phyloP scores from a whole-genome alignment of 2,113 vertebrate genomes.

The Platycercus adscitus region DNA sequence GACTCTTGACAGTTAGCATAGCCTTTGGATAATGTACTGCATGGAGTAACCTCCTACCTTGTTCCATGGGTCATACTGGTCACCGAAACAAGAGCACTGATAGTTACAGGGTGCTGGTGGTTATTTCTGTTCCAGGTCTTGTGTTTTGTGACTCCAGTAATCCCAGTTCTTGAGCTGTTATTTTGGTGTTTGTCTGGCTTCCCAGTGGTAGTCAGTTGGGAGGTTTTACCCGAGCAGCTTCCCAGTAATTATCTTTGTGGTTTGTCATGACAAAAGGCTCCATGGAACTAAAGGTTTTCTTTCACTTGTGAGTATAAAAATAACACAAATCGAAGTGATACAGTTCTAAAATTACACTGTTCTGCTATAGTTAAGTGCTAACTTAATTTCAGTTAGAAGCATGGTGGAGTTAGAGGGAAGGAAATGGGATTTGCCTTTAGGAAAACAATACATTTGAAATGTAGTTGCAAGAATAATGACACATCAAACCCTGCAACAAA shows the following conservation, averaged over 20 bases:
- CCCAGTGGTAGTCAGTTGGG: neutral
- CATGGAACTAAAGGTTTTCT: slow-evolving; percentile 42
- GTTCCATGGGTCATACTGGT: neutral
- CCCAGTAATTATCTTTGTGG: slow-evolving; percentile 50
- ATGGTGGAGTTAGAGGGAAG: neutral
- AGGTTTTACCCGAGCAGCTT: slow-evolving; percentile 10
- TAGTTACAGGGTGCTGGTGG: neutral
- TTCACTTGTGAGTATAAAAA: slow-evolving; percentile 27
- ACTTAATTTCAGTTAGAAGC: slow-evolving; percentile 5
- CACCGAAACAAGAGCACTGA: neutral
- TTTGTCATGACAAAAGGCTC: slow-evolving; percentile 54
- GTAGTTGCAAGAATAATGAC: neutral
- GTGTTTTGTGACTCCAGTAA: neutral
- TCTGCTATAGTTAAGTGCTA: neutral
- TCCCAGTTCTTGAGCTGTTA: slow-evolving; percentile 8
- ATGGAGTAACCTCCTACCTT: neutral
- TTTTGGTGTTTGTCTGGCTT: slow-evolving; percentile 43
- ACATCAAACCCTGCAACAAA: neutral
- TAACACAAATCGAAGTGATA: slow-evolving; percentile 22
- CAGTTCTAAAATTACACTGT: slow-evolving; percentile 25
- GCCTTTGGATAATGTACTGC: neutral
- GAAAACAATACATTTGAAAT: neutral
- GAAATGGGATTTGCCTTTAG: neutral
- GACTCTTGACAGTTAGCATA: neutral
- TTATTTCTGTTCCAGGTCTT: neutral